Evolutionary conservation across 2,797 vertebrate genomes (phyloP).

Genomic region (Myotis vivesi): DNA sequence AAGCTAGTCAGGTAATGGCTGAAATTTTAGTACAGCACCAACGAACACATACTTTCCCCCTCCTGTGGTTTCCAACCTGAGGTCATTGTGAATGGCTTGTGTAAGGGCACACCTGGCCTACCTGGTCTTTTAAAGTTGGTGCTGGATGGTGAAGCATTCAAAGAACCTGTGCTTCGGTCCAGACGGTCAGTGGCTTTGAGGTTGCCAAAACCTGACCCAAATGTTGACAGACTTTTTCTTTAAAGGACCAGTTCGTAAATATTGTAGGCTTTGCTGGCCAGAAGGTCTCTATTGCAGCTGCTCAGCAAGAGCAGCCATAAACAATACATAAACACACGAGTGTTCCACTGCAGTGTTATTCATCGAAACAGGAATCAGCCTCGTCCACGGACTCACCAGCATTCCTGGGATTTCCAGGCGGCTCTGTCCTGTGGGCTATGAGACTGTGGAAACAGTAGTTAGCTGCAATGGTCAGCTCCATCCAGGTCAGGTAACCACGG

Average conservation of each 20-base stretch:
- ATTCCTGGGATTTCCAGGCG: neutral
- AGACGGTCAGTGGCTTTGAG: neutral
- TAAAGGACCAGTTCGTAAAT: neutral
- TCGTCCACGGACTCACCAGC: neutral
- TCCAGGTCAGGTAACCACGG: neutral
- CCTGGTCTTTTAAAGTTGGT: neutral
- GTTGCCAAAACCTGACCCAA: neutral
- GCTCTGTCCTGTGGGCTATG: neutral
- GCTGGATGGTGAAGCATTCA: neutral
- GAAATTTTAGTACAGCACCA: neutral
- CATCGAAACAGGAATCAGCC: neutral
- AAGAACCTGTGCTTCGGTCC: neutral
- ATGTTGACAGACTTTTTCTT: neutral
- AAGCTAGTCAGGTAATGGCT: constrained; percentile 94
- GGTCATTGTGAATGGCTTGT: neutral
- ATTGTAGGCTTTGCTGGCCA: neutral
- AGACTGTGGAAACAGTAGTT: neutral
- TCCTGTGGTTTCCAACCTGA: neutral
- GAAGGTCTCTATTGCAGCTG: neutral
- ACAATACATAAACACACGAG: neutral
- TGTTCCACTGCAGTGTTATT: neutral
- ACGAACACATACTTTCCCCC: neutral
- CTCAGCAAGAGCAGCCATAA: neutral
- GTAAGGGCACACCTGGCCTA: neutral
- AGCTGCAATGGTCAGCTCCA: rapidly evolving